Evolutionary conservation across 2,113 vertebrate genomes (phyloP).

Genomic region (Callithrix jacchus): DNA sequence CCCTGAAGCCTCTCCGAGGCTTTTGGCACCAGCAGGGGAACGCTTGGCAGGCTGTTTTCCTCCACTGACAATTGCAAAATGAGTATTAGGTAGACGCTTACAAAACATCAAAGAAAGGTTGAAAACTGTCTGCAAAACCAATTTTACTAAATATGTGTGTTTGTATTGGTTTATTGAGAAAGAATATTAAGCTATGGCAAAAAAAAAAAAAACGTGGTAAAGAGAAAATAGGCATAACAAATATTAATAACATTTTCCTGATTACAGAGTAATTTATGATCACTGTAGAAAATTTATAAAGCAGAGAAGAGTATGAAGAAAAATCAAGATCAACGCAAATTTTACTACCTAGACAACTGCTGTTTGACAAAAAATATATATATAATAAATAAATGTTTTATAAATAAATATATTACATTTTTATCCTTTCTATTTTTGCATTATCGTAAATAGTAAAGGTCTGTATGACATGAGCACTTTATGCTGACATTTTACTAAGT

Average conservation of each 20-base stretch:
- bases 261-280: conserved; percentile 66
- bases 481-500: not conserved
- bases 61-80: not conserved
- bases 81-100: conserved; percentile 23
- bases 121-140: conserved; percentile 66
- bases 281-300: conserved; percentile 32
- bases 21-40: rapidly evolving
- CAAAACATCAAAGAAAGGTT: conserved; percentile 44
- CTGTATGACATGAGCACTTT: not conserved
- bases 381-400: not conserved
- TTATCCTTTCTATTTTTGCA: not conserved
- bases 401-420: not conserved
- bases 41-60: not conserved
- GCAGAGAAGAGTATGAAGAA: not conserved
- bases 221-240: conserved; percentile 57
- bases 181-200: conserved; percentile 57
- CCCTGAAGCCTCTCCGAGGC: not conserved
- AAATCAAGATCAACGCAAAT: conserved; percentile 39
- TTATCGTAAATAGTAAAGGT: not conserved
- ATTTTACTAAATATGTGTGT: conserved; percentile 65
- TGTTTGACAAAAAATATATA: not conserved
- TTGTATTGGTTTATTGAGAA: conserved; percentile 58
- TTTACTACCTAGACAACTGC: not conserved
- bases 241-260: conserved; percentile 57
- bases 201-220: conserved; percentile 48